Conservation (phyloP, 2,113 vertebrate genomes). For the Aldabrachelys gigantea region DNA sequence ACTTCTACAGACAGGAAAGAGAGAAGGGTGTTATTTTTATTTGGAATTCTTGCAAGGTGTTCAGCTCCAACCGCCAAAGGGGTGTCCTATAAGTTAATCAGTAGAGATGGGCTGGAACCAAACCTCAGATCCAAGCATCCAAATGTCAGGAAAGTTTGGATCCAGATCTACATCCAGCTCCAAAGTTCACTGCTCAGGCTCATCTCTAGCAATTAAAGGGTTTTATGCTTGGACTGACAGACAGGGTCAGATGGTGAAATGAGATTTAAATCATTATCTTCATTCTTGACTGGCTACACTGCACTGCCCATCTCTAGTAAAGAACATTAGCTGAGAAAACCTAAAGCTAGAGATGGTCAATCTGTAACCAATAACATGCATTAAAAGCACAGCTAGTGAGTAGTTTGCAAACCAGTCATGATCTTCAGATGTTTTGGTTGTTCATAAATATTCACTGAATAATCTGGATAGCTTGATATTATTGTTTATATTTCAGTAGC, state of each 20-base stretch:
- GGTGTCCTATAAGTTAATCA: background rate
- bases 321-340: background rate
- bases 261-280: background rate
- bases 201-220: conserved; percentile 1
- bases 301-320: background rate
- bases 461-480: background rate
- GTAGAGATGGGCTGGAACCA: background rate
- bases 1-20: background rate
- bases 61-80: background rate
- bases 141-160: conserved; percentile 20
- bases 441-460: conserved; percentile 31
- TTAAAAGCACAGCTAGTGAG: background rate
- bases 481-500: background rate
- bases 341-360: background rate
- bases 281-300: background rate
- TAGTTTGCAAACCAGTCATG: background rate
- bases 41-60: background rate
- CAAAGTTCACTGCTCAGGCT: background rate
- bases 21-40: background rate
- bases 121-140: background rate
- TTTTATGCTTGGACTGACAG: background rate
- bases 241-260: background rate
- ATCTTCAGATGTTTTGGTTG: background rate
- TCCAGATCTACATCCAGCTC: background rate
- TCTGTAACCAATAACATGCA: background rate